Conservation (phyloP, 2,113 vertebrate genomes). For the Sardina pilchardus region DNA sequence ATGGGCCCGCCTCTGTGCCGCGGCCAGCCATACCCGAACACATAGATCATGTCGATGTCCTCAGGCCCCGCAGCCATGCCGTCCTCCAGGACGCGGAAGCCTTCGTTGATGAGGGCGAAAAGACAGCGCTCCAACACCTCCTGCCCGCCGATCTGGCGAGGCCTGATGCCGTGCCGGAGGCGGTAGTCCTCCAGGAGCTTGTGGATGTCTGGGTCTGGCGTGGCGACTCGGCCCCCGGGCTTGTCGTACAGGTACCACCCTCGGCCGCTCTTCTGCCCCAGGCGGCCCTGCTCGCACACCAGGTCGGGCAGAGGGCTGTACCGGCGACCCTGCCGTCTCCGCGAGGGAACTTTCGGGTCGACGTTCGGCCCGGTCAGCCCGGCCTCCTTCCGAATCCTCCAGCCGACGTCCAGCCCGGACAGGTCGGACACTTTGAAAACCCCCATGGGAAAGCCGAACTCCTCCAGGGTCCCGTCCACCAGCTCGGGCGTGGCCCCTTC, state of each 20-base stretch:
- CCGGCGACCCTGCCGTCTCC: constrained; percentile 66
- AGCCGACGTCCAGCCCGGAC: constrained; percentile 86
- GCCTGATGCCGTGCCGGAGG: constrained; percentile 66
- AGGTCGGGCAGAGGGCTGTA: constrained; percentile 88
- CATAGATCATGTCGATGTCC: constrained; percentile 87
- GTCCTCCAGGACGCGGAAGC: constrained; percentile 84
- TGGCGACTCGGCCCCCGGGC: constrained; percentile 70
- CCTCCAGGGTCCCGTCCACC: constrained; percentile 80
- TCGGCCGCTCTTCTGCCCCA: constrained; percentile 83
- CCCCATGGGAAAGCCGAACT: constrained; percentile 89
- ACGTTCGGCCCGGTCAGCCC: constrained; percentile 67
- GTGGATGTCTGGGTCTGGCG: constrained; percentile 80
- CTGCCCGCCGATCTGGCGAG: constrained; percentile 70
- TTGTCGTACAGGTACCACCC: constrained; percentile 90
- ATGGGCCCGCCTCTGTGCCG: constrained; percentile 86
- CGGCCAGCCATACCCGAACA: constrained; percentile 88
- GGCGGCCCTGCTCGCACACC: constrained; percentile 81
- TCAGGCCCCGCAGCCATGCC: constrained; percentile 81
- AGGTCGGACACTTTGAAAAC: constrained; percentile 85
- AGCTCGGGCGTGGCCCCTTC: constrained; percentile 85
- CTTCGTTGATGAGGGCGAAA: constrained; percentile 85
- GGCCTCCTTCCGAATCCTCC: constrained; percentile 76
- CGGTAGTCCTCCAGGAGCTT: constrained; percentile 79
- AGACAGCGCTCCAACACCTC: constrained; percentile 88
- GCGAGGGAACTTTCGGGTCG: constrained; percentile 59